A percentile compares a stretch with the other conserved stretches of the same genome.
Evolutionary conservation across 2,113 vertebrate genomes (phyloP).

Genomic region (Lonchura striata): DNA sequence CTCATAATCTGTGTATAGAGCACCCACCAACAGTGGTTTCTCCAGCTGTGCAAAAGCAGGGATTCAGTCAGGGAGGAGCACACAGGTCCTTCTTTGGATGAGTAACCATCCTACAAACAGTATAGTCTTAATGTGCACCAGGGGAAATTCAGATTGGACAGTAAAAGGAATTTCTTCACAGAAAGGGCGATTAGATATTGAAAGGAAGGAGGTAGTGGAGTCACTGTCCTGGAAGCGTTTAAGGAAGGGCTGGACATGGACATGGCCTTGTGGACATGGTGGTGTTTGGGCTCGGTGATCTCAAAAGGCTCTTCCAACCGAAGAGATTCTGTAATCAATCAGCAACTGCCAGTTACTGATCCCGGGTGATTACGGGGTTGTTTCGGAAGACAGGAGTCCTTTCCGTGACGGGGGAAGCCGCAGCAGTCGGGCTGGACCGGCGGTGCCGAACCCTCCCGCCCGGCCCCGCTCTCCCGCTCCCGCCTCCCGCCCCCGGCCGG

Average conservation of each 20-base stretch:
- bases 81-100: neutral
- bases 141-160: neutral
- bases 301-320: neutral
- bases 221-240: neutral
- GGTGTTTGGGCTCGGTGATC: neutral
- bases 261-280: no score
- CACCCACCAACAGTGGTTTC: rapidly evolving
- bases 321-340: neutral
- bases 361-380: rapidly evolving
- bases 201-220: neutral
- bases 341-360: neutral
- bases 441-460: rapidly evolving
- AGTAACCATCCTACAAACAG: no score
- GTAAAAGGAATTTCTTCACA: neutral
- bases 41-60: no score
- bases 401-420: rapidly evolving
- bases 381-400: no score
- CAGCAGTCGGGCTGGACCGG: rapidly evolving
- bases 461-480: rapidly evolving
- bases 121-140: neutral
- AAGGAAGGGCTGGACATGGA: no score
- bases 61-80: neutral
- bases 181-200: neutral
- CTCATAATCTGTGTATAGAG: rapidly evolving
- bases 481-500: rapidly evolving